These are phyloP conservation scores for Pelusios castaneus DNA, from an alignment of 2,113 vertebrate genomes.

Conservation along the genomic window DNA sequence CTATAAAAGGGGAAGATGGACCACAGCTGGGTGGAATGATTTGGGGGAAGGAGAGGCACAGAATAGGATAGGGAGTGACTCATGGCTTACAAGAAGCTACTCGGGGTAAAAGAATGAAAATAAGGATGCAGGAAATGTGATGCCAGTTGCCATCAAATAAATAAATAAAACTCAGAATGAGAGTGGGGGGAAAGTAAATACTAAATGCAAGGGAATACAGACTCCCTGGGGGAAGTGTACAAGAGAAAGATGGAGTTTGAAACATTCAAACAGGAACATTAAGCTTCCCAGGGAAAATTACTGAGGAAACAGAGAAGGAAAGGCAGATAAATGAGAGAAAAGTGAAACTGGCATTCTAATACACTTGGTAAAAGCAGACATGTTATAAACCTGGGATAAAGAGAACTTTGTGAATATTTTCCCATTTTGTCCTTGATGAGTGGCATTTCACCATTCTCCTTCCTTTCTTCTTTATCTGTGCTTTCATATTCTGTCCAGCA, in stretches of 20 bases:
- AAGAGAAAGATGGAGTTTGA: background rate
- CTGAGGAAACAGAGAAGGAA: background rate
- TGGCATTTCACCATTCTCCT: background rate
- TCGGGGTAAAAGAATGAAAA: background rate
- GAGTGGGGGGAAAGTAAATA: background rate
- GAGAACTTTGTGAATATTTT: background rate
- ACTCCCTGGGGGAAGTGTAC: rapidly evolving
- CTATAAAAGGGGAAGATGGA: background rate
- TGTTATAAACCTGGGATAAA: background rate
- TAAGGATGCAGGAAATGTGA: background rate
- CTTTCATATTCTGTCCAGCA: background rate
- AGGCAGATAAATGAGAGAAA: background rate
- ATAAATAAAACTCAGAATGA: background rate
- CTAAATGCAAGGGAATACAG: rapidly evolving
- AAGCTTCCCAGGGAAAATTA: background rate
- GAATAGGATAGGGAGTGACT: background rate
- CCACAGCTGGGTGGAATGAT: background rate
- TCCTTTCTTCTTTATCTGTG: background rate
- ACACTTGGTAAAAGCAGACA: background rate
- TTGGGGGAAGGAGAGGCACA: background rate
- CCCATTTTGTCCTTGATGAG: background rate
- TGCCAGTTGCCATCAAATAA: background rate
- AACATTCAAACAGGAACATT: background rate
- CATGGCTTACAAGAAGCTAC: background rate
- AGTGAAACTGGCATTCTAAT: background rate